Evolutionary conservation across 1,140 invertebrate species (phyloP), one percentile per base, ranked within the genome.

Genomic region (Ericerus pela): DNA sequence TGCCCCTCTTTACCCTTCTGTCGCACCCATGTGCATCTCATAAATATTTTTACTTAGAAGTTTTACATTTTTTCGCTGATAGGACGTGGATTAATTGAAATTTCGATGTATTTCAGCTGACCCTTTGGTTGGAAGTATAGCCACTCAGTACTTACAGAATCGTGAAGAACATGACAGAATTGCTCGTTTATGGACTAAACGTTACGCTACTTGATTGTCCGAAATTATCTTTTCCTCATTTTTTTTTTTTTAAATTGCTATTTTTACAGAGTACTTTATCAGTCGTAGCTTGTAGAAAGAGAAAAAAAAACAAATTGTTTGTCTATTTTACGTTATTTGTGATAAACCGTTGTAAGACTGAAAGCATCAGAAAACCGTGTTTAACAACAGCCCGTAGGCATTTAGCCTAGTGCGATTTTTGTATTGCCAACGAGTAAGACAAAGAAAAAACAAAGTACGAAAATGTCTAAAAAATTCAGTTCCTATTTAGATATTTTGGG

Each of bases 81-180:
- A 11, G 14, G 30, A 51, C 4, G 41, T 20, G 26, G 51, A 33
- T 18, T 54, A 24, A 41, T 36, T 31, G 41, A 43, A 33, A 8
- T 53, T 63, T 55, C 59, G n/a, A n/a, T n/a, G n/a, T n/a, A 59
- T 77, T 76, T 1, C 74, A 86, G 89, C 89, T 65, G 94, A 98
- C 78, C 94, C 95, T 2, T 72, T 97, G 64, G 95, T 98, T 36
- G 93, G 93, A 54, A 96, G 89, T 70, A 97, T 99, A 75, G 94
- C 94, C 30, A 94, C 91, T 60, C 92, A 97, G 77, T 98, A 94
- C 75, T 75, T 96, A 61, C 89, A 94, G 70, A 96, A 98, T 73
- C 78, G 92, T 54, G 88, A 94, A 72, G 93, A 97, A 71, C 94
- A 98, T 67, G 94, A 99, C 75, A 83, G 91, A 68, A 94, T 94